Conservation (phyloP, 2,113 vertebrate genomes). For the Numenius arquata region DNA sequence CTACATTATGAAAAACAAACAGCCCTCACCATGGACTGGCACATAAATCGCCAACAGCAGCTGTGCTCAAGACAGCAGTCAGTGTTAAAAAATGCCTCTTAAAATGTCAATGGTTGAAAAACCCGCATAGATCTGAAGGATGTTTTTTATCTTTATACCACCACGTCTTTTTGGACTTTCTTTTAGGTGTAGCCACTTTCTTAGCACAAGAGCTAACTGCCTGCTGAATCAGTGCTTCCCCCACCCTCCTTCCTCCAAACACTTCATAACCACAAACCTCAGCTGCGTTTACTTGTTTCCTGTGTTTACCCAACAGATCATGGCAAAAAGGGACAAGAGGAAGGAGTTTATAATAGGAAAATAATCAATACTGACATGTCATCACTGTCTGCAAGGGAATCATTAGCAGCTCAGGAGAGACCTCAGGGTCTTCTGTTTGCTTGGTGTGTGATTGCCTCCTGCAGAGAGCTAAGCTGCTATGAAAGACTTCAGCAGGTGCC, state of each 20-base stretch:
- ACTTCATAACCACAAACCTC: neutral
- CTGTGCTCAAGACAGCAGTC: neutral
- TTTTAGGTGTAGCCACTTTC: neutral
- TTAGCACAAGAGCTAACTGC: neutral
- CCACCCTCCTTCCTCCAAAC: neutral
- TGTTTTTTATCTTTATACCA: neutral
- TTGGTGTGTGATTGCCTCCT: constrained; percentile 66
- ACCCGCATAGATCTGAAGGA: fast-evolving
- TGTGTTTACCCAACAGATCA: constrained; percentile 52
- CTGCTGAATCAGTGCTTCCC: neutral
- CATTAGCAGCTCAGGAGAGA: constrained; percentile 33
- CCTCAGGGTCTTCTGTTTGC: constrained; percentile 2
- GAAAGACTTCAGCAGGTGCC: constrained; percentile 66
- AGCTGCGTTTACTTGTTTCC: neutral
- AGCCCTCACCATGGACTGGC: neutral
- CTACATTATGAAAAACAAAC: neutral
- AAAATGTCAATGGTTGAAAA: neutral
- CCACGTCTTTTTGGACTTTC: fast-evolving
- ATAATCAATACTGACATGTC: constrained; percentile 59
- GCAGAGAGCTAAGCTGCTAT: constrained; percentile 75
- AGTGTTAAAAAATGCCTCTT: neutral
- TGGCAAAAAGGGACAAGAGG: constrained; percentile 17
- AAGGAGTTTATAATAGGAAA: constrained; percentile 53
- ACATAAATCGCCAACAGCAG: neutral
- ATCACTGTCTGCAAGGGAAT: constrained; percentile 28